Conservation (phyloP, 2,113 vertebrate genomes). For the Coreoperca whiteheadi region DNA sequence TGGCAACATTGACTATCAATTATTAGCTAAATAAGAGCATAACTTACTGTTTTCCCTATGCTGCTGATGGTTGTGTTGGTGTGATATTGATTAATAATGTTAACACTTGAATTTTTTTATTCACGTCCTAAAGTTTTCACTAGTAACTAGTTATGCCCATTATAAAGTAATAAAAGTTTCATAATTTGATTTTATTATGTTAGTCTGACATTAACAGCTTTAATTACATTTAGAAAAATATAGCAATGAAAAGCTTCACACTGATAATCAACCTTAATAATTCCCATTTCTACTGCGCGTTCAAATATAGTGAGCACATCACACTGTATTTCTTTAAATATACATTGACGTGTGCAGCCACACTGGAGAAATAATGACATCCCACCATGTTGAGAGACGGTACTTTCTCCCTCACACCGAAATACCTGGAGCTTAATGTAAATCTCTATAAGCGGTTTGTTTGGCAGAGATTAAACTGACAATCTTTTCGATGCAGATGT, state of each 20-base stretch:
- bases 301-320: neutral
- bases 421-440: constrained; percentile 4
- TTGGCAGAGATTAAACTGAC: constrained; percentile 25
- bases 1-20: neutral
- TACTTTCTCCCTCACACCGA: neutral
- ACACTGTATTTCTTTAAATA: neutral
- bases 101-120: neutral
- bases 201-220: neutral
- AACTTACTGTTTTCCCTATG: neutral
- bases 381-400: neutral
- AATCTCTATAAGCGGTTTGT: constrained; percentile 17
- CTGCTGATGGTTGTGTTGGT: neutral
- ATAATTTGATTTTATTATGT: neutral
- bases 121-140: neutral
- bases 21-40: neutral
- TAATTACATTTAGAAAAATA: neutral
- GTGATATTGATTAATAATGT: neutral
- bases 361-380: neutral
- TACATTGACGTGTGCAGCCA: neutral
- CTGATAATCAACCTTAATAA: neutral
- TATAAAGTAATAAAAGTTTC: neutral
- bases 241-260: neutral
- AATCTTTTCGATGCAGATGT: constrained; percentile 31
- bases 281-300: neutral
- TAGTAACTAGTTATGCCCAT: neutral